Conservation (phyloP, 1,140 invertebrate species). For the Calliopsis andreniformis region DNA sequence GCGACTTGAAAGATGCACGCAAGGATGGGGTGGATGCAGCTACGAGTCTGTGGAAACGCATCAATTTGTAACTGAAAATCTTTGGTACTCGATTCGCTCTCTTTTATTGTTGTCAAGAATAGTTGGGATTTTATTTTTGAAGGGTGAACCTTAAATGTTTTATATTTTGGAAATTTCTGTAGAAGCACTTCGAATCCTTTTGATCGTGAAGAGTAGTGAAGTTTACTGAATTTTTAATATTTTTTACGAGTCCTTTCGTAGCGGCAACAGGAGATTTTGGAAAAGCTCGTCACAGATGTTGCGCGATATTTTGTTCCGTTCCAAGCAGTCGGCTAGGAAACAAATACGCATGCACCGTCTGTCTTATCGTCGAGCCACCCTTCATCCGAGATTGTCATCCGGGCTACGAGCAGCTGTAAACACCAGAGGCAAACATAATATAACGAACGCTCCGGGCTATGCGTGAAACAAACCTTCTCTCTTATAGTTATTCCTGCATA, state of each 20-base stretch:
- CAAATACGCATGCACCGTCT: conserved; percentile 50
- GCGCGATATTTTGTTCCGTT: conserved; percentile 4
- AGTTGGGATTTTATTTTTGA: too few species aligned
- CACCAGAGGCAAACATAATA: conserved; percentile 81
- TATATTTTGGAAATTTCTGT: too few species aligned
- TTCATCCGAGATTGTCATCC: conserved; percentile 62
- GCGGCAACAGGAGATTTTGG: neutral
- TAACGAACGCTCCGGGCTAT: conserved; percentile 77
- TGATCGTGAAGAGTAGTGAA: too few species aligned
- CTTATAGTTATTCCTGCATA: conserved; percentile 62
- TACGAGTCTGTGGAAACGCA: conserved; percentile 18
- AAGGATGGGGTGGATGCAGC: conserved; percentile 41
- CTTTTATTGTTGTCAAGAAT: too few species aligned
- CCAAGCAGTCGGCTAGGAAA: conserved; percentile 25
- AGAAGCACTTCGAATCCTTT: too few species aligned
- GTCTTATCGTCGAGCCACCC: conserved; percentile 58
- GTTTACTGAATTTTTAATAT: too few species aligned
- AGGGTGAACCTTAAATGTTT: too few species aligned
- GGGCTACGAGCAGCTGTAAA: conserved; percentile 72
- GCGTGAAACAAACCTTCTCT: conserved; percentile 61
- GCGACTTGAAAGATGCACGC: conserved; percentile 44
- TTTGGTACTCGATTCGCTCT: too few species aligned
- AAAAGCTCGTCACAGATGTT: neutral
- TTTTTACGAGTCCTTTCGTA: too few species aligned
- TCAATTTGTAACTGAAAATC: too few species aligned